phyloP scores from a whole-genome alignment of 2,113 vertebrate genomes.

The Hemibagrus wyckioides region DNA sequence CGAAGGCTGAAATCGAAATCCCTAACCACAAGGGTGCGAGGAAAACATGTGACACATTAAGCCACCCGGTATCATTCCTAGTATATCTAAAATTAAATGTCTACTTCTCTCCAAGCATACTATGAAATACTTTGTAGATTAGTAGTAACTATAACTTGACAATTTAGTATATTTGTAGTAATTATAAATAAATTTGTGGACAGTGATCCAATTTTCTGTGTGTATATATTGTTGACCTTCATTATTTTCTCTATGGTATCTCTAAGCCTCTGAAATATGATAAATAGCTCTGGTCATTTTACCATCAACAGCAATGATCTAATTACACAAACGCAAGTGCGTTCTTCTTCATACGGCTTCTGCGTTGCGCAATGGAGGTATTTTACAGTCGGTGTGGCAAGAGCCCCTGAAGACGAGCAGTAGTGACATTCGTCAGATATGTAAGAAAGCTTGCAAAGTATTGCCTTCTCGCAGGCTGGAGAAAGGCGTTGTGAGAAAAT shows the following conservation, averaged over 20 bases:
- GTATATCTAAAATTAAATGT: neutral
- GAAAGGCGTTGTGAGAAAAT: neutral
- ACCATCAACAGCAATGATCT: neutral
- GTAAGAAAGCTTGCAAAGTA: neutral
- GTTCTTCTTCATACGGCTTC: neutral
- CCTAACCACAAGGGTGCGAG: too few species aligned
- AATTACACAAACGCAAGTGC: neutral
- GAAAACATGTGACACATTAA: too few species aligned
- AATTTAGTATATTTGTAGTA: neutral
- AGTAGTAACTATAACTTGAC: neutral
- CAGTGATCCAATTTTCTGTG: neutral
- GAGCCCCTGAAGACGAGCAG: neutral
- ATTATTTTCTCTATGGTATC: neutral
- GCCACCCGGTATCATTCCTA: neutral
- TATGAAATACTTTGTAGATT: neutral
- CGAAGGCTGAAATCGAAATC: too few species aligned
- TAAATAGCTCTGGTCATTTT: too few species aligned
- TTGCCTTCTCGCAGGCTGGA: neutral
- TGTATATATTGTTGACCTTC: too few species aligned
- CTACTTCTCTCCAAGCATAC: neutral
- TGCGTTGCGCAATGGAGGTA: neutral
- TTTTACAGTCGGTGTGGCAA: neutral
- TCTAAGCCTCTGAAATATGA: neutral
- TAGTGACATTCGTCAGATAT: neutral
- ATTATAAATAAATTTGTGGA: neutral